A percentile compares a stretch with the other conserved stretches of the same genome.
Evolutionary conservation across 2,797 vertebrate species (phyloP).

Genomic region (Pyrocephalus nanus): DNA sequence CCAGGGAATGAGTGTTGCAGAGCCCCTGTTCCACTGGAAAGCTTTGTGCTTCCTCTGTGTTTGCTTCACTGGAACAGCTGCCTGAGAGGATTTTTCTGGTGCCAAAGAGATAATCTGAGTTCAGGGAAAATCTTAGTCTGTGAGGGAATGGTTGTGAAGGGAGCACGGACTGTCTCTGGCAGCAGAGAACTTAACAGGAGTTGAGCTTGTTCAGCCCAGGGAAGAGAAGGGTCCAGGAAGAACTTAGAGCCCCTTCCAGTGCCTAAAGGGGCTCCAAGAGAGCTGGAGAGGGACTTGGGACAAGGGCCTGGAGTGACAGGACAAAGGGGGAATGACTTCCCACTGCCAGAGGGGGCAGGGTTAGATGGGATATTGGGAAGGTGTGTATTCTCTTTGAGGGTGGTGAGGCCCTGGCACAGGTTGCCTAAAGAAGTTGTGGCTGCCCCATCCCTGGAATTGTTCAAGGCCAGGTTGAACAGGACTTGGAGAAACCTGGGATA

Average conservation of each 20-base stretch:
- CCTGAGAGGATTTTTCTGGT: background rate
- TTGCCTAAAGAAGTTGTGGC: background rate
- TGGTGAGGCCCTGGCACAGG: background rate
- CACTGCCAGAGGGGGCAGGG: background rate
- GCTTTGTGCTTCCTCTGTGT: accelerated
- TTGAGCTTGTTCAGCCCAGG: background rate
- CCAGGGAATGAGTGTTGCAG: accelerated
- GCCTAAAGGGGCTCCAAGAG: background rate
- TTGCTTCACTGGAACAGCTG: slow-evolving; percentile 43
- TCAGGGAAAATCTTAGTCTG: slow-evolving; percentile 29
- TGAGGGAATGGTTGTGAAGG: background rate
- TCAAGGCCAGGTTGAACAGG: accelerated
- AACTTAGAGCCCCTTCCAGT: background rate
- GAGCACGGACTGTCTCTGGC: background rate
- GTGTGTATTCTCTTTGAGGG: background rate
- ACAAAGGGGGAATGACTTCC: background rate
- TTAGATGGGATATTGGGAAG: background rate
- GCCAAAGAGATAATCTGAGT: slow-evolving; percentile 28
- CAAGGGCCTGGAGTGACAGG: background rate
- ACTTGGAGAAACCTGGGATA: accelerated
- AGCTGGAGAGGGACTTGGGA: background rate
- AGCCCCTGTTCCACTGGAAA: background rate
- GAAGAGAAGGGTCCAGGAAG: background rate
- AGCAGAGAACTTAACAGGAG: background rate
- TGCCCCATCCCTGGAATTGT: background rate